Base-by-base conservation (phyloP, 2,888 invertebrate genomes). In the Platynereis dumerilii region DNA sequence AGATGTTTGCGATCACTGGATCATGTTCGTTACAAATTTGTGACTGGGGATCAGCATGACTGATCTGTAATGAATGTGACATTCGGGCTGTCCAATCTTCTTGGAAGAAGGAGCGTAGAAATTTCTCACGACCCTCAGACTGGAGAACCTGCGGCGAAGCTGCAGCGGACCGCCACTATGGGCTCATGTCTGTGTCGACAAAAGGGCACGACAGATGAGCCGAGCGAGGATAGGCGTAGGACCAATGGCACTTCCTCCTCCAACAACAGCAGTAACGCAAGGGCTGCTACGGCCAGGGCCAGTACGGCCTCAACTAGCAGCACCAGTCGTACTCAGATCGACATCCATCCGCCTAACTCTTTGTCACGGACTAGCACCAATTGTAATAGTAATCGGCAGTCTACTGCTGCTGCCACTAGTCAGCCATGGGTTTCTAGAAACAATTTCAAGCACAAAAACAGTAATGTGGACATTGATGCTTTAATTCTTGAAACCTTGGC, bases 401-500 rank as follows among this genome's bases (percentile, higher is more conserved):
- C 20, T 10, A 12, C 20, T 20, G 20, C n/a, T 48, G 42, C 42
- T 42, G 48, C 20, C n/a, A 48, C 20, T 48, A 48, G 48, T 48
- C 20, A 22, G 20, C 34, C 34, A 34, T 34, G 34, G 34, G 34
- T 34, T 34, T 20, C 20, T n/a, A n/a, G 48, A n/a, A 48, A 22
- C n/a, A 48, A 48, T 22, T 22, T 20, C n/a, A 48, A 22, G 48
- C 48, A 48, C 20, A 48, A 48, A 22, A 48, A n/a, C 48, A 48
- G 48, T 22, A n/a, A 48, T 7, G n/a, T 55, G n/a, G 57, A 63
- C 29, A 68, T 74, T 59, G 92, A 92, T 79, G 87, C 88, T 68
- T 87, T 94, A 58, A 91, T 95, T 24, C 85, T 92, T 60, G 92
- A 94, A 80, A 92, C 93, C 20, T 85, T 94, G 28, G 88, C 88